Base-by-base conservation (phyloP, 2,113 vertebrate species). In the Hepsetus odoe region DNA sequence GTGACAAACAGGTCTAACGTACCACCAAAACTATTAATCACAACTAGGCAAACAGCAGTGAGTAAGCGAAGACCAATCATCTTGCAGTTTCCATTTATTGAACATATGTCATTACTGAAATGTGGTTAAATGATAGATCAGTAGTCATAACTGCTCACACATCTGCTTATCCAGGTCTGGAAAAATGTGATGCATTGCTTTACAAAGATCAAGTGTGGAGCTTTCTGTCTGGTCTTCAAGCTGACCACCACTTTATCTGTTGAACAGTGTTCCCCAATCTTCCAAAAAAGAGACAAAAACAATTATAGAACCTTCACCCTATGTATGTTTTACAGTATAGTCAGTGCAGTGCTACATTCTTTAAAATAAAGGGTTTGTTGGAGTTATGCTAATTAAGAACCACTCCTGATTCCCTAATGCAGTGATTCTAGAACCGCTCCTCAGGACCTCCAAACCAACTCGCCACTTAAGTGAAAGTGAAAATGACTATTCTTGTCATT, bases 131-230 rank as follows among this genome's bases (percentile, higher is more conserved):
- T 55, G 18, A 20, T 28, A 11, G 24, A 61, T 75, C 55, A 74
- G 40, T 62, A 62, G 12, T 44, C 55, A 53, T 20, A 40, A 59
- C 30, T 49, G 72, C 4, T 46, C 42, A 42, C 20, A 28, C 72
- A 80, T 70, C 38, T 70, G 4, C 13, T 75, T 33, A 69, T 62
- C 56, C 72, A 74, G 20, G 55, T 20, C 4, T 74, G 55, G 35
- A 80, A 74, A 74, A 80, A 80, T 4, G 28, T 24, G 55, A 74
- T 28, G 32, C 62, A 74, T 22, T 26, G 78, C 32, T 56, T 64
- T 33, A 80, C 55, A 44, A 80, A 80, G 3, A n/a, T 61, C 64
- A 61, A 16, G 18, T 74, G 62, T 51, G 33, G 42, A 80, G 44
- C 20, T 59, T 7, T 75, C 22, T 58, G 65, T 30, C 44, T 26